A percentile compares a stretch with the other conserved stretches of the same genome.
phyloP scores from a whole-genome alignment of 2,888 invertebrate species.

The Dioctria linearis region DNA sequence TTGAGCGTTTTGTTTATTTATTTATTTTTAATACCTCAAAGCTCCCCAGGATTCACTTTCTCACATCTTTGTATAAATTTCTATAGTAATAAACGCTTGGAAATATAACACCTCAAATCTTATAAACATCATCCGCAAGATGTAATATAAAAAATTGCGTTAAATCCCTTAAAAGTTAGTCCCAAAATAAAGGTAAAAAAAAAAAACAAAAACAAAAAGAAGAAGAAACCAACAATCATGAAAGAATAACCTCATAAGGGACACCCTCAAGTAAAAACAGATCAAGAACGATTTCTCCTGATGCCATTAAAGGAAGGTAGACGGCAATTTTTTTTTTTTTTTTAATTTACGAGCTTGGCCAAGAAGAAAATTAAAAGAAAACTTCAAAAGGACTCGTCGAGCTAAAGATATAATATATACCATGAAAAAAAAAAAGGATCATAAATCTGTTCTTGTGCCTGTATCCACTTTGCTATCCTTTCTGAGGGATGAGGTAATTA shows the following conservation, averaged over 20 bases:
- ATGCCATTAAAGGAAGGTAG: slow-evolving; percentile 35
- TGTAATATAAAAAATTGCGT: slow-evolving; percentile 1
- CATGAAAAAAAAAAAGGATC: not conserved
- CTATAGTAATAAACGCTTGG: slow-evolving; percentile 8
- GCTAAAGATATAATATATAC: not conserved
- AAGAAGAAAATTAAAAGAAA: slow-evolving; percentile 44
- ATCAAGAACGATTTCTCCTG: slow-evolving; percentile 38
- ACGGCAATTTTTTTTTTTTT: not conserved
- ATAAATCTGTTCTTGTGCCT: not conserved
- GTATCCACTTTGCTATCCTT: slow-evolving; percentile 22
- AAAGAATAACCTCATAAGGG: slow-evolving; percentile 4
- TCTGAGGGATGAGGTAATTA: slow-evolving; percentile 41
- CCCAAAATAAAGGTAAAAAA: not conserved
- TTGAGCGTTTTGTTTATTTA: no score
- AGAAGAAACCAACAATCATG: not conserved
- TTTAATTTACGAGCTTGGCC: slow-evolving; percentile 11
- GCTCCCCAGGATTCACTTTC: no score
- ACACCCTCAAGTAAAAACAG: slow-evolving; percentile 37
- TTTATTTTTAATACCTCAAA: no score
- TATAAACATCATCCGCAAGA: slow-evolving; percentile 11
- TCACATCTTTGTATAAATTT: no score
- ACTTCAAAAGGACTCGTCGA: slow-evolving; percentile 36
- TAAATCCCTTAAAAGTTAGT: slow-evolving; percentile 15
- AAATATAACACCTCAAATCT: slow-evolving; percentile 20
- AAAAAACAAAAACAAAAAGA: not conserved